Evolutionary conservation across 2,797 vertebrate species (phyloP).

Genomic region (Merluccius polli): DNA sequence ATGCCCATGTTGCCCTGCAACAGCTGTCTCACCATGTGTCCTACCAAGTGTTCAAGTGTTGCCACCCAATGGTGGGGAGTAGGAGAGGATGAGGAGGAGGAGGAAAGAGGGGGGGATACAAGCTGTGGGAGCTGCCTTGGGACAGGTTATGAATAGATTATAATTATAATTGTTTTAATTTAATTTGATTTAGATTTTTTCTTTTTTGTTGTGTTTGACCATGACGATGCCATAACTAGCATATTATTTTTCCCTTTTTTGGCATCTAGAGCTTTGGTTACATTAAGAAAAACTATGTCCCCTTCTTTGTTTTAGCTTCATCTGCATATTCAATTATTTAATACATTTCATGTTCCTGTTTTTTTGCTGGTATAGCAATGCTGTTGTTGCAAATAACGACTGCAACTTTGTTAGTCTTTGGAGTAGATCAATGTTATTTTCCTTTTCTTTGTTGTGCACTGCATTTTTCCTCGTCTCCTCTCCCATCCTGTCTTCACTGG

Average conservation of each 20-base stretch:
- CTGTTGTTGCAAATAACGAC: neutral
- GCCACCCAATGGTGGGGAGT: conserved; percentile 70
- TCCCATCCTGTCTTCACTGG: conserved; percentile 40
- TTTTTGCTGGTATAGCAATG: too few species aligned
- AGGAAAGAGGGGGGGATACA: conserved; percentile 28
- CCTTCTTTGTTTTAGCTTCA: conserved; percentile 11
- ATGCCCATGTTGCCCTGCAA: conserved; percentile 80
- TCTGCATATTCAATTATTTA: conserved; percentile 2
- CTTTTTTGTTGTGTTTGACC: conserved; percentile 31
- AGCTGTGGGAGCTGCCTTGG: conserved; percentile 7
- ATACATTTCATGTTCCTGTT: conserved; percentile 28
- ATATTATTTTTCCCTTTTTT: conserved; percentile 8
- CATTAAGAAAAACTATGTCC: too few species aligned
- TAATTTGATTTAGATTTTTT: conserved; percentile 19
- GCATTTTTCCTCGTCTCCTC: conserved; percentile 1
- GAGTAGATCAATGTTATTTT: neutral
- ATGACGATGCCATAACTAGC: conserved; percentile 14
- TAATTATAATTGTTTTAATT: neutral
- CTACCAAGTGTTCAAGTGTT: conserved; percentile 72
- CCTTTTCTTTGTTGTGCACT: neutral
- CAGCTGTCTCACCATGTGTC: conserved; percentile 84
- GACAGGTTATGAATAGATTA: conserved; percentile 65
- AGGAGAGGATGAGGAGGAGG: conserved; percentile 65
- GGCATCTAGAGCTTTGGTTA: neutral
- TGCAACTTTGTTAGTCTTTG: neutral